Base-by-base conservation (phyloP, 2,888 invertebrate species). In the Mythimna albipuncta region DNA sequence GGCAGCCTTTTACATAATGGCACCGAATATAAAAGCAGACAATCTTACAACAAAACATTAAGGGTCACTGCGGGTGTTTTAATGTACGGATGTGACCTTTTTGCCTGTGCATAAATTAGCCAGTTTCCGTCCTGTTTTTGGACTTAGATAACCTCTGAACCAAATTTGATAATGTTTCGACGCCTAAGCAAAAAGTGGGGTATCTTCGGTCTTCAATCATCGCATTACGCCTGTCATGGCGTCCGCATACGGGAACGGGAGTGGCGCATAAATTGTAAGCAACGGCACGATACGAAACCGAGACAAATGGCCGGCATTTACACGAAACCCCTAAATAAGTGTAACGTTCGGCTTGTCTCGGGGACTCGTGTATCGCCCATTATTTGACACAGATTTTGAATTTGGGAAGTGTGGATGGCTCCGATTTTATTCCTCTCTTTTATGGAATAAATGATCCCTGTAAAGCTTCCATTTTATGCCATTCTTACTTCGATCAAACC, bases 301-400 rank as follows among this genome's bases (percentile, higher is more conserved):
- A 84, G 84, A 84, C 86, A 84, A 85, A 82, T 82, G 73, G 72
- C 50, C 65, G 75, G 75, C 86, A 64, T 84, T 84, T 82, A 77
- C 63, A 77, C 47, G 76, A 55, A 75, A 73, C 82, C 73, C 79
- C 66, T 69, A 77, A 85, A 81, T 84, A 77, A 84, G 69, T 82
- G 79, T 79, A 67, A 79, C 72, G 72, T 75, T 79, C 63, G 61
- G 64, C 69, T 78, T 73, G 72, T 69, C 76, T 81, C 72, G 54
- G 16, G 16, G 47, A 47, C 47, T 19, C 47, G 44, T 62, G 65
- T 79, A 70, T 70, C 63, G 63, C 52, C 54, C 32, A 62, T 62
- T 64, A 65, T 75, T 75, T 75, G 65, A 72, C 57, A 78, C n/a
- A 52, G 69, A 78, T 78, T 82, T 69, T 54, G 50, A 72, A 59